Evolutionary conservation across 2,797 vertebrate species (phyloP).

Genomic region (Selene dorsalis): DNA sequence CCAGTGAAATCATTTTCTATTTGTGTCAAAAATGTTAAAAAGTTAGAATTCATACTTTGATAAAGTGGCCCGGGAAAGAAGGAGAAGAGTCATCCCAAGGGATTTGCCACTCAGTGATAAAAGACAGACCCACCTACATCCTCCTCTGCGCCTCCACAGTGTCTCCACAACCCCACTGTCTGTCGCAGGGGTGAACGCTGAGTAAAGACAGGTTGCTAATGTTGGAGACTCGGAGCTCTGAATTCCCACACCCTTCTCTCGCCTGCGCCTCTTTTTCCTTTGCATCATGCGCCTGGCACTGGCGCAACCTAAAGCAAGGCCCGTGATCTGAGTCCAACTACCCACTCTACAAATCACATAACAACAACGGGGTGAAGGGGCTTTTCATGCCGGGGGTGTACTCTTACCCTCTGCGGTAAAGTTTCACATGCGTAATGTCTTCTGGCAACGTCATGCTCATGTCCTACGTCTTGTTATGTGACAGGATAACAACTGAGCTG

Average conservation of each 20-base stretch:
- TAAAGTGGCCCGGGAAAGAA: conserved; percentile 48
- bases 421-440: conserved; percentile 74
- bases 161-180: conserved; percentile 45
- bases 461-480: conserved; percentile 70
- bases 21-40: conserved; percentile 10
- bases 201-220: conserved; percentile 77
- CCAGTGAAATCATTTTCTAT: background rate
- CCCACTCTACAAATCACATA: conserved; percentile 76
- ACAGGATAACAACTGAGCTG: conserved; percentile 71
- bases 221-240: conserved; percentile 58
- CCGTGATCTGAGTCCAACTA: conserved; percentile 74
- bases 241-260: conserved; percentile 76
- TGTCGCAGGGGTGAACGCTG: conserved; percentile 66
- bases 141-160: conserved; percentile 59
- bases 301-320: conserved; percentile 51
- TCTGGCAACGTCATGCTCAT: conserved; percentile 61
- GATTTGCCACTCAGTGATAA: conserved; percentile 63
- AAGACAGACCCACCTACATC: conserved; percentile 75
- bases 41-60: conserved; percentile 7
- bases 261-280: conserved; percentile 72
- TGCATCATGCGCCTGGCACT: conserved; percentile 78
- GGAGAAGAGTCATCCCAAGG: conserved; percentile 50
- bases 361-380: conserved; percentile 66
- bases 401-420: conserved; percentile 58
- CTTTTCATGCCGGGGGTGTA: conserved; percentile 68